These are phyloP conservation scores for Aphelenchoides avenae DNA, from an alignment of 1,140 invertebrate genomes.

Conservation along the genomic window DNA sequence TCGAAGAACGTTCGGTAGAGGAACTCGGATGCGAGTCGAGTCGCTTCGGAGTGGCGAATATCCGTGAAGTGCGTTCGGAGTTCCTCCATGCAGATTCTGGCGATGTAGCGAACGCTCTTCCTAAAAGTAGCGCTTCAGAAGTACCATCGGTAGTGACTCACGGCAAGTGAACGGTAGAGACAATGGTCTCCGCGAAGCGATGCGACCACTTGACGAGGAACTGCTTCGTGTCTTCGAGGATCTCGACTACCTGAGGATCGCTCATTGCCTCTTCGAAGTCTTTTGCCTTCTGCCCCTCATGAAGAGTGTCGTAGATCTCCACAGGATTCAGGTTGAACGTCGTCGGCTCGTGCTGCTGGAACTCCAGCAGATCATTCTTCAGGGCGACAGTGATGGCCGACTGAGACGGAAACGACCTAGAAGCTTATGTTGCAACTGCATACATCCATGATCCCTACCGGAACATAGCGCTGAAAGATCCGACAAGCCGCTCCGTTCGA, in stretches of 20 bases:
- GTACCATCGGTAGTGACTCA: too few species aligned
- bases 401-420: conserved; percentile 6
- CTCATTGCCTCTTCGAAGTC: conserved; percentile 1
- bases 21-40: neutral
- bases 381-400: conserved; percentile 1
- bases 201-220: too few species aligned
- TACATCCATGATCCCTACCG: neutral
- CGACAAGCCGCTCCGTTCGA: too few species aligned
- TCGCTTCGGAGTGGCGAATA: neutral
- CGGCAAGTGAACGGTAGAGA: too few species aligned
- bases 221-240: too few species aligned
- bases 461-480: conserved; percentile 3
- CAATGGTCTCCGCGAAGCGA: too few species aligned
- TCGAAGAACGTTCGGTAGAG: neutral
- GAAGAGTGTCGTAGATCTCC: neutral
- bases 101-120: too few species aligned
- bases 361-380: neutral
- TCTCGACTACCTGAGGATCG: neutral
- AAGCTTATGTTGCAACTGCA: neutral
- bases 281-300: neutral
- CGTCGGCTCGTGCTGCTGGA: conserved; percentile 7
- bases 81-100: too few species aligned
- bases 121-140: too few species aligned
- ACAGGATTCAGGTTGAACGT: conserved; percentile 1
- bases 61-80: too few species aligned